These are phyloP conservation scores for Oreohelix idahoensis DNA, from an alignment of 1,140 invertebrate genomes.

Conservation along the genomic window DNA sequence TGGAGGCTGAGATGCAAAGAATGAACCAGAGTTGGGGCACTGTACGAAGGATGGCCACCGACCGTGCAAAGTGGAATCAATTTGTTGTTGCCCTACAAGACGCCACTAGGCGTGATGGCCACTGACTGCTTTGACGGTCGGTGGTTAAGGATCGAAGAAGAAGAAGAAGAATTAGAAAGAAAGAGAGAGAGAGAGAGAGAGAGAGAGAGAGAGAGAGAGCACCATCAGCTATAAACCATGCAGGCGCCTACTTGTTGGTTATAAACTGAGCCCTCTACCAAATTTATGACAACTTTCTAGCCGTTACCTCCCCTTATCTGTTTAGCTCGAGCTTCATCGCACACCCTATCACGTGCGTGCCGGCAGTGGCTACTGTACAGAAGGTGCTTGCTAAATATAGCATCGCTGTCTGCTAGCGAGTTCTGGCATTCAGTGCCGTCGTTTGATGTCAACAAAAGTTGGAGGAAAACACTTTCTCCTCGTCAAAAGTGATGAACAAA, in stretches of 20 bases:
- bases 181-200: neutral
- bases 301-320: neutral
- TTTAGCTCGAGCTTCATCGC: neutral
- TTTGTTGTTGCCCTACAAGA: too few species aligned
- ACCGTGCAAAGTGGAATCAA: too few species aligned
- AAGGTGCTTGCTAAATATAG: conserved; percentile 3
- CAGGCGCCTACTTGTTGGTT: too few species aligned
- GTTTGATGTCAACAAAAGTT: neutral
- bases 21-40: too few species aligned
- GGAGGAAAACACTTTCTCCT: neutral
- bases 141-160: too few species aligned
- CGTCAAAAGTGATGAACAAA: too few species aligned
- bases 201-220: conserved; percentile 1
- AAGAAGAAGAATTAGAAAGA: too few species aligned
- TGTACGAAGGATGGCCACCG: too few species aligned
- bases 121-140: too few species aligned
- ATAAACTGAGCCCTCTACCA: neutral
- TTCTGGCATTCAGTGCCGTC: neutral
- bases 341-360: neutral
- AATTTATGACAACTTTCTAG: neutral
- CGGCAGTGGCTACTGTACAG: conserved; percentile 30
- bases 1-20: too few species aligned
- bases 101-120: too few species aligned
- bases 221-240: neutral
- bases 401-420: conserved; percentile 5